These are phyloP conservation scores for Clunio marinus DNA, from an alignment of 2,888 invertebrate species.

Conservation along the genomic window DNA sequence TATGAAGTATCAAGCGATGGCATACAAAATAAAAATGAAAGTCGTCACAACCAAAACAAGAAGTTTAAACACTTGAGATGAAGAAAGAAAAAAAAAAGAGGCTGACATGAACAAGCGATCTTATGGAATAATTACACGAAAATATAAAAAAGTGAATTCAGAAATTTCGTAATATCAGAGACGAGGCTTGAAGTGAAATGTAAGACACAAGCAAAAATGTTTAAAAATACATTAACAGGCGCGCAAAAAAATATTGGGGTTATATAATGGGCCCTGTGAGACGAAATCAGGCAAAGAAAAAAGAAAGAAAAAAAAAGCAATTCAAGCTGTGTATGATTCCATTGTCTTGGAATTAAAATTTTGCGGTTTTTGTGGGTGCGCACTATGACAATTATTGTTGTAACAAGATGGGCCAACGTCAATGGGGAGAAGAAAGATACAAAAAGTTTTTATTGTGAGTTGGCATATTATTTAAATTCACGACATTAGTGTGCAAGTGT, in stretches of 20 bases:
- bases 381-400: slow-evolving; percentile 26
- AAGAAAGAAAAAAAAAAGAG: not conserved
- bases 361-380: slow-evolving; percentile 27
- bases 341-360: slow-evolving; percentile 30
- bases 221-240: slow-evolving; percentile 29
- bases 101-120: not conserved
- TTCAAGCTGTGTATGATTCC: slow-evolving; percentile 9
- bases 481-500: not conserved
- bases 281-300: not conserved
- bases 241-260: slow-evolving; percentile 37
- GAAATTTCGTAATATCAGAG: slow-evolving; percentile 35
- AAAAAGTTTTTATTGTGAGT: slow-evolving; percentile 21
- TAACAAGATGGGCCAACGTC: not conserved
- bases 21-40: slow-evolving; percentile 15
- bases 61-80: slow-evolving; percentile 8
- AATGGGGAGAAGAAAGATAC: not conserved
- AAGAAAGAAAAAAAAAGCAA: not conserved
- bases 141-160: slow-evolving; percentile 27
- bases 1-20: too few relatives aligned
- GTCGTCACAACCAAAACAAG: slow-evolving; percentile 24
- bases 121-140: slow-evolving; percentile 34
- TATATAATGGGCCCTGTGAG: slow-evolving; percentile 22
- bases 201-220: slow-evolving; percentile 10
- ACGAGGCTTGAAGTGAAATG: not conserved
- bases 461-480: slow-evolving; percentile 2